Evolutionary conservation across 2,113 vertebrate genomes (phyloP), one percentile per base, ranked within the genome.

Genomic region (Caloenas nicobarica): DNA sequence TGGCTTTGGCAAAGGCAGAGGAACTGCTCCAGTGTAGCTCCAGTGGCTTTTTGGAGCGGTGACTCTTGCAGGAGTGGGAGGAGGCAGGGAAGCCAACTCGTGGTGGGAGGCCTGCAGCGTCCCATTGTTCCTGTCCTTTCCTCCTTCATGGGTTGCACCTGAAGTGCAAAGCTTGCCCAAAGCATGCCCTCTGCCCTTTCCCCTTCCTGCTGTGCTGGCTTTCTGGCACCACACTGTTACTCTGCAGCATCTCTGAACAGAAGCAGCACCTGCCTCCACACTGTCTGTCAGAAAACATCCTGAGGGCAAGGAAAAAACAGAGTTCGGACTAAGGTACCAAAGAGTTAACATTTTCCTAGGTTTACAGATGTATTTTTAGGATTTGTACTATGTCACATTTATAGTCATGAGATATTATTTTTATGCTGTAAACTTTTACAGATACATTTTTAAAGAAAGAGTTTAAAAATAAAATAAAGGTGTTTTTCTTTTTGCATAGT

Each of bases 301-400:
- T 3, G 17, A 83, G 65, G 70, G 73, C 18, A 11, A 90, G 86
- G 58, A 0, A 33, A 79, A 86, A 95, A 78, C 92, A 54, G 91
- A 79, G 77, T 61, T 83, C 71, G 38, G 60, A 97, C 81, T 92
- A 97, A 86, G 97, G 98, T 98, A 98, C 98, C 98, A 98, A 98
- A 98, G 97, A 98, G 95, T 91, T 97, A 95, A 96, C 94, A 91
- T 96, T 96, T 94, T 93, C 86, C 81, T 98, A 98, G 97, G 97
- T 98, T 98, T 98, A 98, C 97, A 97, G 95, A 80, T 93, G 56
- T 96, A 97, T 96, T 95, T 97, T 93, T 98, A 98, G 95, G 86
- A 95, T 92, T 98, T 97, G 95, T 96, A 57, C 89, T 98, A 97
- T 96, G 93, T 95, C 96, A 94, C 97, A 95, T 97, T 95, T 98